phyloP scores from a whole-genome alignment of 1,140 invertebrate species.

The Platyscapa corneri region DNA sequence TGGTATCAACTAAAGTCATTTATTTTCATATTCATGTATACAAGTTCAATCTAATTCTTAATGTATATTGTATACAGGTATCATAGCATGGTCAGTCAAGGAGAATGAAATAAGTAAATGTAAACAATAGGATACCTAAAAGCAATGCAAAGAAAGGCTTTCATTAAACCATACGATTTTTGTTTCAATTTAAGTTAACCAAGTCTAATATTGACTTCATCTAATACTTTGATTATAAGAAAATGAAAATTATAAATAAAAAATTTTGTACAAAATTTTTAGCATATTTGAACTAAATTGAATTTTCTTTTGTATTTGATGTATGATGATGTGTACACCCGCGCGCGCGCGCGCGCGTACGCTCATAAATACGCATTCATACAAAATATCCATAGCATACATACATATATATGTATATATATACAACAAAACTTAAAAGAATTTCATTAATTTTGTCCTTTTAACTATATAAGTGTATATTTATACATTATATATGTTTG shows the following conservation, averaged over 20 bases:
- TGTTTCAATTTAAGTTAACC: not conserved
- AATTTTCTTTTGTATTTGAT: no score
- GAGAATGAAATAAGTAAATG: conserved; percentile 37
- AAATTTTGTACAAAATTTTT: not conserved
- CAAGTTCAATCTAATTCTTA: not conserved
- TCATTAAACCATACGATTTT: conserved; percentile 13
- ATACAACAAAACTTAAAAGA: no score
- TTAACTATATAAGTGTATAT: no score
- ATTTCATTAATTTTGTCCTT: no score
- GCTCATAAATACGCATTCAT: not conserved
- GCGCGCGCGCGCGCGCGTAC: no score
- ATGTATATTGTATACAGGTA: conserved; percentile 33
- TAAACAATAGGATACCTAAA: conserved; percentile 27
- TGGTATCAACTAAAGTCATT: not conserved
- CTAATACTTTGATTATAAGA: not conserved
- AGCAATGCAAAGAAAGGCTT: conserved; percentile 3
- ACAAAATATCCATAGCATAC: no score
- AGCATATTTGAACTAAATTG: no score
- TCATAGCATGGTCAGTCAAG: conserved; percentile 27
- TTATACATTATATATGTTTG: no score
- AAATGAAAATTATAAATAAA: not conserved
- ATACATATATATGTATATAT: not conserved
- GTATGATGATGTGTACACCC: not conserved
- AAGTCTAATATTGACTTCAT: no score
- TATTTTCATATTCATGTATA: conserved; percentile 26